phyloP scores from a whole-genome alignment of 2,797 vertebrate genomes.

The Cheracebus regulus region DNA sequence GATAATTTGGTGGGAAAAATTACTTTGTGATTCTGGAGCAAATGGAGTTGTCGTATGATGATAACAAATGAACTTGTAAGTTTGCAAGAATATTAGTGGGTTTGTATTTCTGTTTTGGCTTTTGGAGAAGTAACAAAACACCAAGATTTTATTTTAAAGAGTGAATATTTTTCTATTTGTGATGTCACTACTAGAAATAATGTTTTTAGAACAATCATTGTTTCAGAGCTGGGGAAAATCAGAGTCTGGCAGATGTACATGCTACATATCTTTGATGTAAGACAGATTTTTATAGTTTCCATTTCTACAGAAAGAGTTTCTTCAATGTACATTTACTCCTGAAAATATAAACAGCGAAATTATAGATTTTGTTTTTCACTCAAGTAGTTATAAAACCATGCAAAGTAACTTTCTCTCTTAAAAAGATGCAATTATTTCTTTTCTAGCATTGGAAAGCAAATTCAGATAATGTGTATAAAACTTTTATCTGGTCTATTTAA shows the following conservation, averaged over 20 bases:
- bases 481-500: background rate
- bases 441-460: background rate
- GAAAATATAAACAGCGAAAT: background rate
- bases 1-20: background rate
- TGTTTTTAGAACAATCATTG: background rate
- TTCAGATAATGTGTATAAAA: background rate
- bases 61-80: background rate
- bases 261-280: constrained; percentile 35
- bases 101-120: background rate
- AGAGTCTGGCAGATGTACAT: background rate
- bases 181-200: constrained; percentile 20
- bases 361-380: background rate
- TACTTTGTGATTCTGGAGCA: background rate
- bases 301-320: background rate
- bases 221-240: background rate
- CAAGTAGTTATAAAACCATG: background rate
- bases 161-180: background rate
- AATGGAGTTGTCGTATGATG: background rate
- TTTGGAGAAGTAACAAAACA: constrained; percentile 12
- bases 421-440: background rate
- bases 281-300: constrained; percentile 46
- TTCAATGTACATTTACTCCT: background rate
- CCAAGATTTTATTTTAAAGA: background rate
- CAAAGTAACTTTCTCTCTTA: background rate
- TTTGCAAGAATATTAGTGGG: background rate